These are phyloP conservation scores for Dipodomys ordii DNA, from an alignment of 2,113 vertebrate species.

Conservation along the genomic window DNA sequence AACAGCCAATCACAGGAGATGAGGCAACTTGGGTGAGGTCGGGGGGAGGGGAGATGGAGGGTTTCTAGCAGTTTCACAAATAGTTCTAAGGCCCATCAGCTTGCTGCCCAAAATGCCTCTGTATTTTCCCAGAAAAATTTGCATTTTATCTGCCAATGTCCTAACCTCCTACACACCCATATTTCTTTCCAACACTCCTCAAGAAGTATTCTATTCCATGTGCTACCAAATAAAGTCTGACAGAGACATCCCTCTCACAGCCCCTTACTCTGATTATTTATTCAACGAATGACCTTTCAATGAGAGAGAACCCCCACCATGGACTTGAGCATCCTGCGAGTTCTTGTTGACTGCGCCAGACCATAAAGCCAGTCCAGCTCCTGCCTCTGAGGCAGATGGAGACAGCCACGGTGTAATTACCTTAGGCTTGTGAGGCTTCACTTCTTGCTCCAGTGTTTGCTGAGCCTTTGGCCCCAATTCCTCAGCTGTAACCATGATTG, in stretches of 20 bases:
- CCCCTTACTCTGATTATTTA: not conserved
- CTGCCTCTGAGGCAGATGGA: not conserved
- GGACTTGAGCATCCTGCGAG: not conserved
- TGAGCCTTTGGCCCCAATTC: not conserved
- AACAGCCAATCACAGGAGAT: constrained; percentile 46
- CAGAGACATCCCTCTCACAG: not conserved
- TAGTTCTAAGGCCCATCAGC: constrained; percentile 60
- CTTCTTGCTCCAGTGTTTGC: not conserved
- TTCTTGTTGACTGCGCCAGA: not conserved
- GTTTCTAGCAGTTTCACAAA: constrained; percentile 49
- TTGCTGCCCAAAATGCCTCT: constrained; percentile 55
- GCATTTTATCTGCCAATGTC: constrained; percentile 55
- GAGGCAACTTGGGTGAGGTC: not conserved
- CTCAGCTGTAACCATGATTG: not conserved
- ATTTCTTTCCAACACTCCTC: constrained; percentile 45
- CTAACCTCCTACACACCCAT: constrained; percentile 58
- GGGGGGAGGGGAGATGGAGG: not conserved
- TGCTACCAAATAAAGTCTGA: not conserved
- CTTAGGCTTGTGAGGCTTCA: not conserved
- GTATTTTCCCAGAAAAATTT: constrained; percentile 60
- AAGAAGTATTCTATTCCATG: not conserved
- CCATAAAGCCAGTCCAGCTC: not conserved
- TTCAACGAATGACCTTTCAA: not conserved
- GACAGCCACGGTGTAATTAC: not conserved
- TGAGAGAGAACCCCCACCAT: not conserved